Evolutionary conservation across 1,140 invertebrate species (phyloP).

Genomic region (Lutraria rhynchaena): DNA sequence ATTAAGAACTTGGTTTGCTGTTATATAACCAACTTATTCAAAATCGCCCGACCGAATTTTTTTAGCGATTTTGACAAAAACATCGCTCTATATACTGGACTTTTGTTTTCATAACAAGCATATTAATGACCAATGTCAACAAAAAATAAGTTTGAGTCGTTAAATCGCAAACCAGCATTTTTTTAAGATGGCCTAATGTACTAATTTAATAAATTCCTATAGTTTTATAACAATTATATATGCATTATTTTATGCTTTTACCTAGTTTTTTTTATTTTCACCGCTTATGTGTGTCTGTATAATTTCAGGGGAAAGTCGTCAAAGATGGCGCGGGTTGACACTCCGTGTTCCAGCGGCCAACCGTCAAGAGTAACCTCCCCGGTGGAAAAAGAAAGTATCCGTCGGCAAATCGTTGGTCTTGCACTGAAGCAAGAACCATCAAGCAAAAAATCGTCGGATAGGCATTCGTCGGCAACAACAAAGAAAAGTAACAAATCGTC

Average conservation of each 20-base stretch:
- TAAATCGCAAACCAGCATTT: neutral
- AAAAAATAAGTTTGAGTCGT: too few species aligned
- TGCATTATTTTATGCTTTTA: neutral
- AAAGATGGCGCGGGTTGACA: constrained; percentile 42
- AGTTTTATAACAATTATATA: neutral
- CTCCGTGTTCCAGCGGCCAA: constrained; percentile 18
- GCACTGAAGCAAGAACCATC: constrained; percentile 19
- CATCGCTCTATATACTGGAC: too few species aligned
- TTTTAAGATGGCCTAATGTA: neutral
- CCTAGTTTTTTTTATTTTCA: neutral
- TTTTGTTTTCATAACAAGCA: too few species aligned
- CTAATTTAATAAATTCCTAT: neutral
- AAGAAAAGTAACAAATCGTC: neutral
- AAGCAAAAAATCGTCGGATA: neutral
- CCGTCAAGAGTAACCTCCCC: constrained; percentile 16
- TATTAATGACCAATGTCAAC: too few species aligned
- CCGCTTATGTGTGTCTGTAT: neutral
- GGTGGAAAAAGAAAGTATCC: constrained; percentile 34
- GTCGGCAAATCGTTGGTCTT: constrained; percentile 54
- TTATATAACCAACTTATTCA: too few species aligned
- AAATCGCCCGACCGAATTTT: too few species aligned
- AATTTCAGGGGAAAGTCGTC: constrained; percentile 28
- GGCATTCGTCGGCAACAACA: neutral
- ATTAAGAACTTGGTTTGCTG: too few species aligned
- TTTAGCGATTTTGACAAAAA: too few species aligned